phyloP scores from a whole-genome alignment of 2,888 invertebrate species.

The Agonopterix subpropinquella region DNA sequence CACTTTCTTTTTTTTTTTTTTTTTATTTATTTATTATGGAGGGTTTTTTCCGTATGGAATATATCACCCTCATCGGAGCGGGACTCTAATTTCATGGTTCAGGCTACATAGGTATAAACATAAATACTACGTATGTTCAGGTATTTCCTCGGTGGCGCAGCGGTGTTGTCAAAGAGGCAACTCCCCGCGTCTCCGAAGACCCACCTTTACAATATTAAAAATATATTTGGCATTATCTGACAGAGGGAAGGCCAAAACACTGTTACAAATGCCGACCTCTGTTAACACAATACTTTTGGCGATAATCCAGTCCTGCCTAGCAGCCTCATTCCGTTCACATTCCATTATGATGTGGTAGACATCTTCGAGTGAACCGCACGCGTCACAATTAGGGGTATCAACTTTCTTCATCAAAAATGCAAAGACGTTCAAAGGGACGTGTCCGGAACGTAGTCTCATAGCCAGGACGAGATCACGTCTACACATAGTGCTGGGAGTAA shows the following conservation, averaged over 20 bases:
- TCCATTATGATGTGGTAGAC: neutral
- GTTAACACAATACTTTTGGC: neutral
- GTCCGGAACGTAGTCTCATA: neutral
- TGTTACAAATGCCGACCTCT: neutral
- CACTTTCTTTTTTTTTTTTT: too few relatives aligned
- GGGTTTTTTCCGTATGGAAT: too few relatives aligned
- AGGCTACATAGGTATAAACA: too few relatives aligned
- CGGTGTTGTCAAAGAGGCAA: too few relatives aligned
- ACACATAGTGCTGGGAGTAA: neutral
- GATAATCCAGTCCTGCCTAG: neutral
- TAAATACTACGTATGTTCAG: too few relatives aligned
- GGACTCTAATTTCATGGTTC: too few relatives aligned
- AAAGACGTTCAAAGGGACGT: neutral
- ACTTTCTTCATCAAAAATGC: neutral
- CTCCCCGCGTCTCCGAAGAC: neutral
- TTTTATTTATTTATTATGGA: too few relatives aligned
- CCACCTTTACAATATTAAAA: neutral
- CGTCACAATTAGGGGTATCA: neutral
- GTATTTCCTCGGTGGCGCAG: too few relatives aligned
- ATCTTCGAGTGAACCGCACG: neutral
- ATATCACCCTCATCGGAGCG: too few relatives aligned
- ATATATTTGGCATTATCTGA: neutral
- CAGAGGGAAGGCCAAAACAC: neutral
- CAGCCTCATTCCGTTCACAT: neutral
- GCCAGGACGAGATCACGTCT: neutral